Percentiles rank a stretch among this genome's conserved stretches.
phyloP scores from a whole-genome alignment of 2,797 vertebrate genomes.

The Salarias fasciatus region DNA sequence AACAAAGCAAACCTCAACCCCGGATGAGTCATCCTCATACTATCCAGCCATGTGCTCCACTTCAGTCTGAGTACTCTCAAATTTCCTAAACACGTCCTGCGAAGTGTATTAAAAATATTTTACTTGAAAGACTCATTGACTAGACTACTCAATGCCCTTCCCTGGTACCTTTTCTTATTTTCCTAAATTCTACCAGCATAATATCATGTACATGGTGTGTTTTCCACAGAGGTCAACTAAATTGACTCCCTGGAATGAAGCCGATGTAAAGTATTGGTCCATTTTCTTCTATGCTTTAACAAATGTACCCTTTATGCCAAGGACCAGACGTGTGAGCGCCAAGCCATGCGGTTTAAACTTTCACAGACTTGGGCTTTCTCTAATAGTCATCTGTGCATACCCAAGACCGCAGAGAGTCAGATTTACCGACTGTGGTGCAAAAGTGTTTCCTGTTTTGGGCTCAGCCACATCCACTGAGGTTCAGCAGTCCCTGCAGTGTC shows the following conservation, averaged over 20 bases:
- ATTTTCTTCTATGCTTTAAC: slow-evolving; percentile 53
- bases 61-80: not conserved
- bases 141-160: not conserved
- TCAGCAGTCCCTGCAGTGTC: slow-evolving; percentile 49
- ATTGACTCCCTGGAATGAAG: slow-evolving; percentile 16
- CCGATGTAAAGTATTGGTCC: slow-evolving; percentile 39
- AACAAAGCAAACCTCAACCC: not conserved
- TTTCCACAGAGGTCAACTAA: slow-evolving; percentile 22
- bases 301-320: slow-evolving; percentile 67
- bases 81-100: slow-evolving; percentile 9
- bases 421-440: slow-evolving; percentile 76
- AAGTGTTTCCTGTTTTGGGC: slow-evolving; percentile 81
- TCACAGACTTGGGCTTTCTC: slow-evolving; percentile 78
- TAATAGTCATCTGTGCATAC: slow-evolving; percentile 73
- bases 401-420: slow-evolving; percentile 76
- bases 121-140: not conserved
- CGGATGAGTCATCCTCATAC: slow-evolving; percentile 24
- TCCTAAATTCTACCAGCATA: not conserved
- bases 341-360: slow-evolving; percentile 70
- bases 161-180: too few species aligned
- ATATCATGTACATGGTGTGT: slow-evolving; percentile 16
- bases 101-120: not conserved
- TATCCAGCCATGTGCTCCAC: not conserved
- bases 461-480: slow-evolving; percentile 78
- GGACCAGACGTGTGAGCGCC: slow-evolving; percentile 62